phyloP scores from a whole-genome alignment of 2,113 vertebrate species.

The Chitala chitala region DNA sequence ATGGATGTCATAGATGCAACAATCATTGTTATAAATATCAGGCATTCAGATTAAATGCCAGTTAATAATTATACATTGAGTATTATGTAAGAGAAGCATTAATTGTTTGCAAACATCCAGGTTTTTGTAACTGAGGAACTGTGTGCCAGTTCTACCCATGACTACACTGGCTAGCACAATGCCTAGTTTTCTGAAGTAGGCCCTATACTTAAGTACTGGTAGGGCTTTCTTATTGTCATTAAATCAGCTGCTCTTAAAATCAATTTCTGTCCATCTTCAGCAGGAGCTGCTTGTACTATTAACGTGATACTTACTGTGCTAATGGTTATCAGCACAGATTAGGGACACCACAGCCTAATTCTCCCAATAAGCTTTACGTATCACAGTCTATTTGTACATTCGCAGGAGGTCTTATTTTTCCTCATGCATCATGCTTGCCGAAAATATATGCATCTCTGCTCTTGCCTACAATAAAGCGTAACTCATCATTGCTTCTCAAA shows the following conservation, averaged over 20 bases:
- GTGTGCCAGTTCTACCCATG: neutral
- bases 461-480: too few species aligned
- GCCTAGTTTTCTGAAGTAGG: neutral
- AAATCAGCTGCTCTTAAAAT: neutral
- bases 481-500: too few species aligned
- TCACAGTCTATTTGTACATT: neutral
- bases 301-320: conserved; percentile 19
- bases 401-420: neutral
- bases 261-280: neutral
- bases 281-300: neutral
- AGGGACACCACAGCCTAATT: conserved; percentile 31
- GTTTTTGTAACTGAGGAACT: neutral
- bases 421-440: neutral
- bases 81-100: too few species aligned
- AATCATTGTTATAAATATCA: too few species aligned
- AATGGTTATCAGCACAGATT: conserved; percentile 26
- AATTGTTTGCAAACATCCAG: too few species aligned
- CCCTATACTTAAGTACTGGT: neutral
- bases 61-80: too few species aligned
- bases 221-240: neutral
- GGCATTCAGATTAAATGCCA: too few species aligned
- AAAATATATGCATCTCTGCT: neutral
- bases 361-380: conserved; percentile 1
- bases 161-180: neutral
- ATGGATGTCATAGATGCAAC: too few species aligned